Conservation (phyloP, 2,113 vertebrate species). For the Pao palembangensis region DNA sequence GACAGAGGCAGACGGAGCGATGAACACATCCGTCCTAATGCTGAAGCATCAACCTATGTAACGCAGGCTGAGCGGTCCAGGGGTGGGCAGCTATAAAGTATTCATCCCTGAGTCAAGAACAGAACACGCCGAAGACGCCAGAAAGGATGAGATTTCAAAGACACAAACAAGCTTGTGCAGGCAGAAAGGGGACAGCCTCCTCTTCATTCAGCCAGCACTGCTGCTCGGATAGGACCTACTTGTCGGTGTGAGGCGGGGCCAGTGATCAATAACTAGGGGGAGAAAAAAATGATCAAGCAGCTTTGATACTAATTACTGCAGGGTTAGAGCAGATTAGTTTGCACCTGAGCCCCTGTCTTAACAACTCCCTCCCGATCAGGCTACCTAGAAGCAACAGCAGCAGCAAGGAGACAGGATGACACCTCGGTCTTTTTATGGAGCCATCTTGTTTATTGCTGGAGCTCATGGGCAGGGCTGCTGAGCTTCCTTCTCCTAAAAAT, state of each 20-base stretch:
- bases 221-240: conserved; percentile 24
- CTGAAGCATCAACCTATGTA: conserved; percentile 9
- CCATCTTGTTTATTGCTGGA: not conserved
- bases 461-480: too few relatives aligned
- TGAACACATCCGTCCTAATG: not conserved
- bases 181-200: conserved; percentile 6
- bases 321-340: conserved; percentile 63
- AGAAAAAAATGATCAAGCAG: conserved; percentile 47
- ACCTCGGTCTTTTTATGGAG: conserved; percentile 5
- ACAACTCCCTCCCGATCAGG: conserved; percentile 45
- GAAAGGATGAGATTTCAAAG: conserved; percentile 51
- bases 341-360: conserved; percentile 56
- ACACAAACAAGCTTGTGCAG: conserved; percentile 48
- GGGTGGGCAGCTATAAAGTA: conserved; percentile 8
- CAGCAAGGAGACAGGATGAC: conserved; percentile 16
- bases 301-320: conserved; percentile 66
- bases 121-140: conserved; percentile 24
- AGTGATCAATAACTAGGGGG: conserved; percentile 52
- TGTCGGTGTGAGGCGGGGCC: conserved; percentile 20
- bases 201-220: conserved; percentile 22
- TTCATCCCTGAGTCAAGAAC: conserved; percentile 5
- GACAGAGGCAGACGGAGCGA: not conserved
- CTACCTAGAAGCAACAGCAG: conserved; percentile 21
- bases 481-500: too few relatives aligned
- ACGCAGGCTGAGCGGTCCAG: conserved; percentile 18